Percentiles rank a stretch among this genome's conserved stretches.
These are phyloP conservation scores for Tuberolachnus salignus DNA, from an alignment of 2,888 invertebrate genomes.

Conservation along the genomic window DNA sequence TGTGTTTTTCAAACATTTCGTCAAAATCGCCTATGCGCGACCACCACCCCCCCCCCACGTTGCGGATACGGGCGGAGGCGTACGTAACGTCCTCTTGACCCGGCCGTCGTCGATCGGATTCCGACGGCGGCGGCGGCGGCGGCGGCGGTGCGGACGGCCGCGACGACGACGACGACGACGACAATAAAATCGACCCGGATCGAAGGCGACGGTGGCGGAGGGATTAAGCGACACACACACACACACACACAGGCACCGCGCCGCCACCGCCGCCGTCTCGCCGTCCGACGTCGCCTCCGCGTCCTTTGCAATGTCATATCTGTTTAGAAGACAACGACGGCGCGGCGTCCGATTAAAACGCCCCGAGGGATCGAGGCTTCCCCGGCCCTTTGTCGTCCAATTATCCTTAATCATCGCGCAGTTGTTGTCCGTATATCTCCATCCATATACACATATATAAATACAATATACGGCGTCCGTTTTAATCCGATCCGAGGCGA, in stretches of 20 bases:
- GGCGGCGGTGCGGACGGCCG: constrained; percentile 5
- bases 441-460: no score
- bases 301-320: constrained; percentile 49
- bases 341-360: constrained; percentile 39
- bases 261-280: not conserved
- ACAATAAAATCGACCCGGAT: constrained; percentile 30
- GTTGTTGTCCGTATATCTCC: constrained; percentile 39
- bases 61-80: no score
- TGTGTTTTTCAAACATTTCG: no score
- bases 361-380: constrained; percentile 47
- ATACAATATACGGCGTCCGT: no score
- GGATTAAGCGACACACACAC: no score
- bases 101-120: no score
- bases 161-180: constrained; percentile 1
- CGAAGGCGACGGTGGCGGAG: not conserved
- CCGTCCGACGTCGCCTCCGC: not conserved
- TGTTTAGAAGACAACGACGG: constrained; percentile 49
- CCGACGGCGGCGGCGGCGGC: not conserved
- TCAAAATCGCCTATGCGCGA: no score
- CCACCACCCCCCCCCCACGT: no score
- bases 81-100: no score
- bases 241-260: no score
- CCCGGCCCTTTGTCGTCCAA: constrained; percentile 53
- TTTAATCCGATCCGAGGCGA: constrained; percentile 31
- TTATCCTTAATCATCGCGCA: constrained; percentile 34